These are phyloP conservation scores for Drosophila orena DNA, from an alignment of 1,140 invertebrate genomes.

Conservation along the genomic window DNA sequence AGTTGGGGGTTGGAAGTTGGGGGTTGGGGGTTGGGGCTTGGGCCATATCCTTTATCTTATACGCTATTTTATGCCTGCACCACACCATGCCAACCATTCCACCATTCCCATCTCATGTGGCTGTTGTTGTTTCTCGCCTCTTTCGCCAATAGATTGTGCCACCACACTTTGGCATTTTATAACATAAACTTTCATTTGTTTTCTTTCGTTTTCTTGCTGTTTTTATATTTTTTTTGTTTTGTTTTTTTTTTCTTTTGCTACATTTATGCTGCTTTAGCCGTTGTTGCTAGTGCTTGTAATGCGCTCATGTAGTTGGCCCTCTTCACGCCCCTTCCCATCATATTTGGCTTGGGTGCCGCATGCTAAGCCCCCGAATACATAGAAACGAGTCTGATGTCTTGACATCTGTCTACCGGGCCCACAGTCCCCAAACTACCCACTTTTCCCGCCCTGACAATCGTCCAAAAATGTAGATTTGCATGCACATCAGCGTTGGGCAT, in stretches of 20 bases:
- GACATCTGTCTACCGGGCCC: conserved; percentile 70
- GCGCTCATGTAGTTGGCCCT: conserved; percentile 56
- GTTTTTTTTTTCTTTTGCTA: conserved; percentile 11
- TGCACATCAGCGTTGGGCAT: conserved; percentile 76
- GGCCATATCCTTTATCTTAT: conserved; percentile 77
- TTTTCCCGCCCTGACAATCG: conserved; percentile 56
- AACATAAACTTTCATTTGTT: conserved; percentile 83
- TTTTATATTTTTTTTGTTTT: not conserved
- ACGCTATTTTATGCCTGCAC: conserved; percentile 77
- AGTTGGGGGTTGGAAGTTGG: no score
- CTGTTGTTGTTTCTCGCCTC: conserved; percentile 38
- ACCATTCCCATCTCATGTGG: conserved; percentile 4
- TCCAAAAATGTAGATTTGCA: conserved; percentile 80
- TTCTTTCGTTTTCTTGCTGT: conserved; percentile 57
- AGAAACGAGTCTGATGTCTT: conserved; percentile 69
- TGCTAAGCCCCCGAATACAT: conserved; percentile 49
- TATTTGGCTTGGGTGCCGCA: conserved; percentile 53
- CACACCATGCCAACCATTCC: conserved; percentile 21
- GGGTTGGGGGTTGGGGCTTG: not conserved
- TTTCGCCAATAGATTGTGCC: conserved; percentile 74
- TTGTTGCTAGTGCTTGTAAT: conserved; percentile 66
- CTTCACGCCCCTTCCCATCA: not conserved
- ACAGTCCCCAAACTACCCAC: not conserved
- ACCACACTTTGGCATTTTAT: conserved; percentile 81
- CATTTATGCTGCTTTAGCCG: conserved; percentile 27